phyloP scores from a whole-genome alignment of 2,888 invertebrate genomes.

The Drosophila kambysellisi region DNA sequence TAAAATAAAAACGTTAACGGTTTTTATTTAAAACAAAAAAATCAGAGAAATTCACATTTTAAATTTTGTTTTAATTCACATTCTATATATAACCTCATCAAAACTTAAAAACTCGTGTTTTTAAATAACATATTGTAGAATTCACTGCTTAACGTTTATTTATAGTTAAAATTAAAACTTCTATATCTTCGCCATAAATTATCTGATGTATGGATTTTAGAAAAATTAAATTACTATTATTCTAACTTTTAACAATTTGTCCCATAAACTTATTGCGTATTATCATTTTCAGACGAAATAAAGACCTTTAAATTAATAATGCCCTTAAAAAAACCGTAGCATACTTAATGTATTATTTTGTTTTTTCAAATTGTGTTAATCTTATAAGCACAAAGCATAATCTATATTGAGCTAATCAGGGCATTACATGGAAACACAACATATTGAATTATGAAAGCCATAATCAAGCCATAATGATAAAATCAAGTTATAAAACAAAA shows the following conservation, averaged over 20 bases:
- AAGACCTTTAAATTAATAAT: neutral
- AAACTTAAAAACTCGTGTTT: too few species aligned
- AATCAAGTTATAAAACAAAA: slow-evolving; percentile 12
- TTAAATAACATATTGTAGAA: too few species aligned
- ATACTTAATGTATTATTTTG: slow-evolving; percentile 3
- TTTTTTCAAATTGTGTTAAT: slow-evolving; percentile 19
- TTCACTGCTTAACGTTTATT: too few species aligned
- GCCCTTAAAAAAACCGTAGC: neutral
- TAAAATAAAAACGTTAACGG: neutral
- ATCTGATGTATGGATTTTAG: too few species aligned
- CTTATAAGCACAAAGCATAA: neutral
- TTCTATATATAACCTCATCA: too few species aligned
- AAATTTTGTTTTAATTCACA: neutral
- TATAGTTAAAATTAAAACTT: too few species aligned
- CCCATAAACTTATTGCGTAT: too few species aligned
- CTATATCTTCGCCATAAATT: too few species aligned
- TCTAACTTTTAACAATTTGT: too few species aligned
- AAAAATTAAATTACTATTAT: too few species aligned
- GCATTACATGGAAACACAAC: slow-evolving; percentile 16
- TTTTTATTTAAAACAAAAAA: too few species aligned
- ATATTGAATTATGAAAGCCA: slow-evolving; percentile 11
- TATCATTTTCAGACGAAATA: neutral
- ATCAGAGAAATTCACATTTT: neutral
- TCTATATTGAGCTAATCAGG: slow-evolving; percentile 18
- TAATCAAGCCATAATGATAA: slow-evolving; percentile 34